These are phyloP conservation scores for Drosophila trapezifrons DNA, from an alignment of 1,140 invertebrate genomes.

Conservation along the genomic window DNA sequence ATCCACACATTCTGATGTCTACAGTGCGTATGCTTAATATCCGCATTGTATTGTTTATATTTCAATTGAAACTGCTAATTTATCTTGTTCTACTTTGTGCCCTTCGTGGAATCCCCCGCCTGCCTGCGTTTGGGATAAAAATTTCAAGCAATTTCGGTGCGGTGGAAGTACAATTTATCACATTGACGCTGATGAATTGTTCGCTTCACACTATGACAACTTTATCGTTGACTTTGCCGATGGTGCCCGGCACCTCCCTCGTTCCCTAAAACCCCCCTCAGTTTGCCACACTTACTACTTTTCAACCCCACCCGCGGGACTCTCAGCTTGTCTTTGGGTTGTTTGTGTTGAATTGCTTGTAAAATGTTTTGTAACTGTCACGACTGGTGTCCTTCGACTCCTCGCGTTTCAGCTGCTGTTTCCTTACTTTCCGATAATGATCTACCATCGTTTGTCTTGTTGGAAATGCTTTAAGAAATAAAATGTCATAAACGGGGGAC, in stretches of 20 bases:
- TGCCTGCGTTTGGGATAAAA: conserved; percentile 51
- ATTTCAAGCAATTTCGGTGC: conserved; percentile 68
- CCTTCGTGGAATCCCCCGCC: background rate
- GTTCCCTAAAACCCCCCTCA: background rate
- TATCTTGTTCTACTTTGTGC: conserved; percentile 68
- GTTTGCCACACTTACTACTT: conserved; percentile 31
- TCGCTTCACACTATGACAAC: conserved; percentile 79
- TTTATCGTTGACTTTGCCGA: conserved; percentile 63
- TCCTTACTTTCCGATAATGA: conserved; percentile 58
- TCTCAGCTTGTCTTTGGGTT: conserved; percentile 43
- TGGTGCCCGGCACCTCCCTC: conserved; percentile 10
- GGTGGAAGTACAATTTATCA: conserved; percentile 77
- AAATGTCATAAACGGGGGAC: conserved; percentile 8
- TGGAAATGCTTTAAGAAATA: conserved; percentile 58
- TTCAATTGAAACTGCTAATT: conserved; percentile 72
- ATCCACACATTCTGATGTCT: background rate
- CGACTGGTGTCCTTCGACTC: conserved; percentile 34
- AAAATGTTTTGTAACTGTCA: conserved; percentile 81
- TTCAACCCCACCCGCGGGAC: conserved; percentile 43
- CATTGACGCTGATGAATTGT: conserved; percentile 82
- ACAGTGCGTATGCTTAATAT: conserved; percentile 56
- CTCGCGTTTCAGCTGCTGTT: conserved; percentile 32
- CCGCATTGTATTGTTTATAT: conserved; percentile 63
- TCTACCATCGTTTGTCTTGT: conserved; percentile 59
- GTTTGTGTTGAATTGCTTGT: conserved; percentile 73